These are phyloP conservation scores for Eledona agricola DNA, from an alignment of 2,888 invertebrate species.

Conservation along the genomic window DNA sequence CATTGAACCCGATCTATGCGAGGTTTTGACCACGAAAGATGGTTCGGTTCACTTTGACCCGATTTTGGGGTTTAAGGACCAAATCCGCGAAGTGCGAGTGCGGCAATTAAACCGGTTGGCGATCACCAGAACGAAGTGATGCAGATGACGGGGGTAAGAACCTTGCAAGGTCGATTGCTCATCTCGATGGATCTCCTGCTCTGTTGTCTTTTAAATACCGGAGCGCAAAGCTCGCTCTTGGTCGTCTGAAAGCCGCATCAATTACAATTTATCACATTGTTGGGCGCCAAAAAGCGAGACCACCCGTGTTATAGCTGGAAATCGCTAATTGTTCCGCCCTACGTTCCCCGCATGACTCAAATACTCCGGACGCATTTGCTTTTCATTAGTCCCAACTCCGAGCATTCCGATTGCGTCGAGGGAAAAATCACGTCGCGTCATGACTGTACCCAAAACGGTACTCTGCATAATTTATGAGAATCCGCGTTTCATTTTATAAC, in stretches of 20 bases:
- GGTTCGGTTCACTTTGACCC: too few relatives aligned
- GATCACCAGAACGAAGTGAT: slow-evolving; percentile 36
- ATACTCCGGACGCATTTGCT: slow-evolving; percentile 31
- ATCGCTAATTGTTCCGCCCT: slow-evolving; percentile 49
- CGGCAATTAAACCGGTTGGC: slow-evolving; percentile 40
- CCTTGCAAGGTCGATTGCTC: slow-evolving; percentile 54
- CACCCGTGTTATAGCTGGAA: slow-evolving; percentile 50
- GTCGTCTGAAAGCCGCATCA: slow-evolving; percentile 27
- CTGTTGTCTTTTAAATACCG: slow-evolving; percentile 35
- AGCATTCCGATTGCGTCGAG: slow-evolving; percentile 2
- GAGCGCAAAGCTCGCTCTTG: slow-evolving; percentile 11
- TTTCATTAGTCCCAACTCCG: slow-evolving; percentile 26
- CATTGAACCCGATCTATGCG: too few relatives aligned
- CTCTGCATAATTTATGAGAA: slow-evolving; percentile 37
- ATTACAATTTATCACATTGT: slow-evolving; percentile 37
- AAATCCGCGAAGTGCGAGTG: slow-evolving; percentile 36
- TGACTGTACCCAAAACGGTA: slow-evolving; percentile 34
- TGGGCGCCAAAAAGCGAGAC: slow-evolving; percentile 39
- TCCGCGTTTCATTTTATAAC: slow-evolving; percentile 32
- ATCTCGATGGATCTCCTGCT: slow-evolving; percentile 38
- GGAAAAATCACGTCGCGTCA: slow-evolving; percentile 14
- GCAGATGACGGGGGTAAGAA: slow-evolving; percentile 50
- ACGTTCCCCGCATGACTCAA: slow-evolving; percentile 46
- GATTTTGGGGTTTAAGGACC: slow-evolving; percentile 18
- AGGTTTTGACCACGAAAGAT: too few relatives aligned